Evolutionary conservation across 2,113 vertebrate genomes (phyloP).

Genomic region (Pseudopodoces humilis): DNA sequence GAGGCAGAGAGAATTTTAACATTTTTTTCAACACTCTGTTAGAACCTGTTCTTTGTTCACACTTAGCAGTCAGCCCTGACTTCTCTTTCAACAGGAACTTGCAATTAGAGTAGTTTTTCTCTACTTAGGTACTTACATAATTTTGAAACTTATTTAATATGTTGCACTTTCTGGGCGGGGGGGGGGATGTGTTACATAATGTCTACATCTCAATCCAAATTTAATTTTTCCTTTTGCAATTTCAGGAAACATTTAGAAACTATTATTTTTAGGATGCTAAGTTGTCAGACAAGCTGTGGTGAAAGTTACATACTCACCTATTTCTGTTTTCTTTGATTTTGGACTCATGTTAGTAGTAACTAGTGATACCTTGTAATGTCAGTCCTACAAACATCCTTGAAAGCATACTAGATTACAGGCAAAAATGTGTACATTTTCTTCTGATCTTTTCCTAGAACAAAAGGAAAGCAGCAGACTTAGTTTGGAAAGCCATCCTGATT

Average conservation of each 20-base stretch:
- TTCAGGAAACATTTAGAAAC: background rate
- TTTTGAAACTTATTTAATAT: background rate
- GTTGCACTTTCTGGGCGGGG: background rate
- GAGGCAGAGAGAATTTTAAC: background rate
- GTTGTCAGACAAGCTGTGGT: background rate
- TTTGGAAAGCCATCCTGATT: background rate
- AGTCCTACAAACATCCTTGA: background rate
- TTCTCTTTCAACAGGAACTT: background rate
- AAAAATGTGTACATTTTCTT: background rate
- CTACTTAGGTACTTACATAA: background rate
- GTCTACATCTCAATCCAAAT: background rate
- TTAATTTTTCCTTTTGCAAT: background rate
- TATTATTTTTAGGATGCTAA: background rate
- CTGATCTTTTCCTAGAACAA: background rate
- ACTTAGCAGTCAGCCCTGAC: background rate
- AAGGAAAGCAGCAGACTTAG: background rate
- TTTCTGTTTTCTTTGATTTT: background rate
- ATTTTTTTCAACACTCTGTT: background rate
- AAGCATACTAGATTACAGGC: background rate
- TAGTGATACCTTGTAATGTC: background rate
- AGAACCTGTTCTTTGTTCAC: background rate
- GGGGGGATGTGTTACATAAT: background rate
- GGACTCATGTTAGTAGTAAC: background rate
- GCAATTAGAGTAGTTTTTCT: background rate
- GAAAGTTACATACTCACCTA: accelerated